Evolutionary conservation across 1,140 invertebrate genomes (phyloP).

Genomic region (Charaxes varanes): DNA sequence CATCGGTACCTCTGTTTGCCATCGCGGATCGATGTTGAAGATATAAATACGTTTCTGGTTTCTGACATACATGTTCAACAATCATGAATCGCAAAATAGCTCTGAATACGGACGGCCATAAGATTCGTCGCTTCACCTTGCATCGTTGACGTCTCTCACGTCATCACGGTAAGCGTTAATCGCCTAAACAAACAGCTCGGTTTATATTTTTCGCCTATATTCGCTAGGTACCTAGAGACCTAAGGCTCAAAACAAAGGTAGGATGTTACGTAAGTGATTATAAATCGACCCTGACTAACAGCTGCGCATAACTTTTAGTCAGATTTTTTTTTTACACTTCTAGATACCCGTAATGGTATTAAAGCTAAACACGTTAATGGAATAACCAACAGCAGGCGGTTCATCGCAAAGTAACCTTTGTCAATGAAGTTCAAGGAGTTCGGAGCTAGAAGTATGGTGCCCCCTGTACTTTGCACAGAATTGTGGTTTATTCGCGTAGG

Average conservation of each 20-base stretch:
- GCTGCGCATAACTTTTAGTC: slow-evolving; percentile 15
- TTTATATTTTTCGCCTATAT: slow-evolving; percentile 24
- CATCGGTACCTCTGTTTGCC: slow-evolving; percentile 16
- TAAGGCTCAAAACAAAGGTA: slow-evolving; percentile 20
- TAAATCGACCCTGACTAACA: slow-evolving; percentile 22
- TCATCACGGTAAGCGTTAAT: slow-evolving; percentile 45
- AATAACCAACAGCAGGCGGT: slow-evolving; percentile 2
- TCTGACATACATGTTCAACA: no score
- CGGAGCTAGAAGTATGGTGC: slow-evolving; percentile 2
- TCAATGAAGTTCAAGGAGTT: slow-evolving; percentile 7
- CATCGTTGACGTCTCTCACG: slow-evolving; percentile 31
- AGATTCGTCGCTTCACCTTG: slow-evolving; percentile 44
- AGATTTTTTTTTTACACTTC: slow-evolving; percentile 10
- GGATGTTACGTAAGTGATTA: slow-evolving; percentile 23
- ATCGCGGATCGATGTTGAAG: slow-evolving; percentile 3
- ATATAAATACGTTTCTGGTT: slow-evolving; percentile 8
- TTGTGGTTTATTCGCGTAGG: no score
- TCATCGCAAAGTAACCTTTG: slow-evolving; percentile 3
- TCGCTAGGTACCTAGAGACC: slow-evolving; percentile 4
- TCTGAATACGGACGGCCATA: slow-evolving; percentile 23
- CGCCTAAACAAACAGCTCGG: slow-evolving; percentile 38
- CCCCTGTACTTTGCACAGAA: no score
- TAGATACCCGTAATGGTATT: slow-evolving; percentile 9
- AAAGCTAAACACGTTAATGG: slow-evolving; percentile 8
- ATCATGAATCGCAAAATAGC: slow-evolving; percentile 2